Evolutionary conservation across 2,797 vertebrate genomes (phyloP).

Genomic region (Aeoliscus strigatus): DNA sequence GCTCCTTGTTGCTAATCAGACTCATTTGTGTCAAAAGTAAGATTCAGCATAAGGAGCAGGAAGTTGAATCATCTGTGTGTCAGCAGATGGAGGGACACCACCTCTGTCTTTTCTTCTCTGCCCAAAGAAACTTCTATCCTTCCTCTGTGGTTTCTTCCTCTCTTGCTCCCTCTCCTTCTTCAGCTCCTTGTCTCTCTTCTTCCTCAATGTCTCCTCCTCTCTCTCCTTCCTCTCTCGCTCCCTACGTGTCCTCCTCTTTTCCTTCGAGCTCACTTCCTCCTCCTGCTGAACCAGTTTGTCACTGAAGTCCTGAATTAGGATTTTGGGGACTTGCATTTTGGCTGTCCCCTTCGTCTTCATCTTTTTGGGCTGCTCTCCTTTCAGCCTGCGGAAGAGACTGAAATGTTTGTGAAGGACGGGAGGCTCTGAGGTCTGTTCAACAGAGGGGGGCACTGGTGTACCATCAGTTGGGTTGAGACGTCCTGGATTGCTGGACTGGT

Average conservation of each 20-base stretch:
- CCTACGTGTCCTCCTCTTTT: slow-evolving; percentile 60
- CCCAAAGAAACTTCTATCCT: slow-evolving; percentile 77
- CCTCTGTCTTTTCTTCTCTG: slow-evolving; percentile 35
- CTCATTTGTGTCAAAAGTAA: slow-evolving; percentile 75
- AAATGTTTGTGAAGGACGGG: slow-evolving; percentile 52
- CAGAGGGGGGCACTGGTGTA: not conserved
- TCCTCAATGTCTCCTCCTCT: slow-evolving; percentile 57
- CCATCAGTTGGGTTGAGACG: slow-evolving; percentile 1
- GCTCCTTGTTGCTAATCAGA: not conserved
- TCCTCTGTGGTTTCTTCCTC: slow-evolving; percentile 77
- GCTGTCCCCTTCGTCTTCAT: slow-evolving; percentile 19
- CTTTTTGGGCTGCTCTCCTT: slow-evolving; percentile 51
- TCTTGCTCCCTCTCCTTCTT: slow-evolving; percentile 74
- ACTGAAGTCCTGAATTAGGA: slow-evolving; percentile 79
- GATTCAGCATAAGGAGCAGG: slow-evolving; percentile 71
- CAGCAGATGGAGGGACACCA: slow-evolving; percentile 3
- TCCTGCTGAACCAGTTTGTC: slow-evolving; percentile 40
- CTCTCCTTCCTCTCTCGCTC: slow-evolving; percentile 64
- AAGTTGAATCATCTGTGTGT: slow-evolving; percentile 47
- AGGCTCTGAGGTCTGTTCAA: slow-evolving; percentile 7
- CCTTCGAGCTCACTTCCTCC: slow-evolving; percentile 63
- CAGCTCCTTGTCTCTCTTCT: slow-evolving; percentile 64
- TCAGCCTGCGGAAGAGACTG: slow-evolving; percentile 68
- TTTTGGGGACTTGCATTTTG: slow-evolving; percentile 71
- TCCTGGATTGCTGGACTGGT: slow-evolving; percentile 2